A percentile compares a stretch with the other conserved stretches of the same genome.
phyloP scores from a whole-genome alignment of 1,140 invertebrate genomes.

The Macrosteles quadrilineatus region DNA sequence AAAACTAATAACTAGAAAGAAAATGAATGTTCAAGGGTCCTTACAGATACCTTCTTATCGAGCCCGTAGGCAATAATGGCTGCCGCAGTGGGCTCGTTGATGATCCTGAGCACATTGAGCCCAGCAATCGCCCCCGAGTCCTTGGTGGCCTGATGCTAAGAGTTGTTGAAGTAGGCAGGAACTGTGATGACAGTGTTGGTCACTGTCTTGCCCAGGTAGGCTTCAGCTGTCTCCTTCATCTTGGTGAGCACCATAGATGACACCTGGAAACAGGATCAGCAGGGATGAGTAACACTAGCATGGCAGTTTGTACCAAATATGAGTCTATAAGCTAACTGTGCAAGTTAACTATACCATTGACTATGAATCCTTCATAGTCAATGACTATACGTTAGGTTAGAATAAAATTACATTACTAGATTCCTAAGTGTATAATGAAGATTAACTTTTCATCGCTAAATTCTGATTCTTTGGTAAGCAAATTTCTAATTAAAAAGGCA shows the following conservation, averaged over 20 bases:
- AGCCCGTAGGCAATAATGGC: conserved; percentile 99
- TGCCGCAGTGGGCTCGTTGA: conserved; percentile 97
- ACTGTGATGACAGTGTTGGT: conserved; percentile 90
- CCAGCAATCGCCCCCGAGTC: conserved; percentile 86
- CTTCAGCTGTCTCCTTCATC: conserved; percentile 96
- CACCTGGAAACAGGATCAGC: too few relatives aligned
- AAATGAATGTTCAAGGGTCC: too few relatives aligned
- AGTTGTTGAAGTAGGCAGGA: conserved; percentile 91
- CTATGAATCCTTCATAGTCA: too few relatives aligned
- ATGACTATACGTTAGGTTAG: too few relatives aligned
- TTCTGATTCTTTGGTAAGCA: too few relatives aligned
- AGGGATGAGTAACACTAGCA: conserved; percentile 70
- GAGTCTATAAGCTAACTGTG: too few relatives aligned
- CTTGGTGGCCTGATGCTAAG: conserved; percentile 89
- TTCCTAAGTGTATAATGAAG: conserved; percentile 2
- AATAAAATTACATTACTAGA: too few relatives aligned
- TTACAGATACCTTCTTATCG: conserved; percentile 83
- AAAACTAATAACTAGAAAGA: too few relatives aligned
- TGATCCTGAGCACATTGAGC: conserved; percentile 85
- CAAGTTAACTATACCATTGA: too few relatives aligned
- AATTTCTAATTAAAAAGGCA: too few relatives aligned
- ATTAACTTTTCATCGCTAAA: too few relatives aligned
- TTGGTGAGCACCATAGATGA: conserved; percentile 89
- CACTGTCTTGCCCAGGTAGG: conserved; percentile 88
- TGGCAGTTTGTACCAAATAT: too few relatives aligned